A percentile compares a stretch with the other conserved stretches of the same genome.
phyloP scores from a whole-genome alignment of 2,113 vertebrate species.

The Anseranas semipalmata region DNA sequence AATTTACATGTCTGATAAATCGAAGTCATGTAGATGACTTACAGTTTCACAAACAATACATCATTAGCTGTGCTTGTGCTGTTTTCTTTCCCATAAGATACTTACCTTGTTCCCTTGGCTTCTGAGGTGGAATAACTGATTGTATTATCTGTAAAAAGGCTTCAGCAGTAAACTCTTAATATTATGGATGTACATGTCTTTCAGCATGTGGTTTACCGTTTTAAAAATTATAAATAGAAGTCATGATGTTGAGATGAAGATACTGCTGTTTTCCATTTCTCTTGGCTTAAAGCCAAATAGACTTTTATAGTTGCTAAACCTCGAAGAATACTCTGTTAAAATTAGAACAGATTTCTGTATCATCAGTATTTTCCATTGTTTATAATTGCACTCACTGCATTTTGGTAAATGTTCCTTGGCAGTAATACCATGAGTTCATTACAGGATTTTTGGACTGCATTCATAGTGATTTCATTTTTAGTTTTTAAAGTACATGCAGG shows the following conservation, averaged over 20 bases:
- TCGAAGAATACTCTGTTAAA: slow-evolving; percentile 38
- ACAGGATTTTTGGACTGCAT: slow-evolving; percentile 13
- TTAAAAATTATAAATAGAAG: not conserved
- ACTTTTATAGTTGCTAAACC: slow-evolving; percentile 13
- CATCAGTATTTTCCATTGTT: slow-evolving; percentile 49
- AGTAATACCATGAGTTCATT: not conserved
- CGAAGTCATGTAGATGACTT: not conserved
- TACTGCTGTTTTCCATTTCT: not conserved
- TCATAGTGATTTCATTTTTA: not conserved
- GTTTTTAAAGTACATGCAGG: not conserved
- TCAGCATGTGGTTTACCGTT: not conserved
- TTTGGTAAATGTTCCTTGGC: slow-evolving; percentile 43
- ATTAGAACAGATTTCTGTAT: slow-evolving; percentile 41
- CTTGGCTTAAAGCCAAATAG: not conserved
- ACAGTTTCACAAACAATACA: not conserved
- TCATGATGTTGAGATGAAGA: not conserved
- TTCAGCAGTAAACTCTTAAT: not conserved
- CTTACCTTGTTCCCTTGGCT: not conserved
- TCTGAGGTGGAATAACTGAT: not conserved
- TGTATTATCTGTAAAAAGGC: not conserved
- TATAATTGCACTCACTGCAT: not conserved
- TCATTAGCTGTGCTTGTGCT: not conserved
- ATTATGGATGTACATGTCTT: not conserved
- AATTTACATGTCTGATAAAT: not conserved
- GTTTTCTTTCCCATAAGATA: not conserved